Percentiles rank a stretch among this genome's conserved stretches.
Conservation (phyloP, 2,888 invertebrate genomes). For the Chrysolina oricalcia region DNA sequence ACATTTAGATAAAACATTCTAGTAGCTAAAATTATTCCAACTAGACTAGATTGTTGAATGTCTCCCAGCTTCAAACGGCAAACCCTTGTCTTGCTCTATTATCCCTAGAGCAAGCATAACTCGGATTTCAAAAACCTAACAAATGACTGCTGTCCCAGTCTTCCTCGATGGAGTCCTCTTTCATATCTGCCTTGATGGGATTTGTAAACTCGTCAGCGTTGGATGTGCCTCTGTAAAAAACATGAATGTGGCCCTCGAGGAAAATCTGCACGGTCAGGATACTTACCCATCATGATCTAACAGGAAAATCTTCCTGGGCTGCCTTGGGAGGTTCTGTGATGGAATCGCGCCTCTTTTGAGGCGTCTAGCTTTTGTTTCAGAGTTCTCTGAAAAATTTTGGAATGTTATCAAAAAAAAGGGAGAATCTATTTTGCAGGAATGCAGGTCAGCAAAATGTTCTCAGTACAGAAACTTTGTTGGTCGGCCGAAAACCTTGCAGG, state of each 20-base stretch:
- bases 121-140: background rate
- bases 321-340: constrained; percentile 5
- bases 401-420: too few relatives aligned
- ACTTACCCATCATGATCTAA: constrained; percentile 16
- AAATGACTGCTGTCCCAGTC: constrained; percentile 17
- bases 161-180: background rate
- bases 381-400: background rate
- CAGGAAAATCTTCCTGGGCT: constrained; percentile 8
- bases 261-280: background rate
- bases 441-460: too few relatives aligned
- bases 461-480: too few relatives aligned
- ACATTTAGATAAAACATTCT: too few relatives aligned
- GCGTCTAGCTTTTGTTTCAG: constrained; percentile 11
- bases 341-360: background rate
- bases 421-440: too few relatives aligned
- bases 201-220: constrained; percentile 5
- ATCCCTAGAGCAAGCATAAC: background rate
- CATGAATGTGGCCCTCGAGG: background rate
- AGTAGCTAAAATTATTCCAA: too few relatives aligned
- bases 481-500: too few relatives aligned
- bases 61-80: background rate
- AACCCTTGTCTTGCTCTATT: background rate
- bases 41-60: background rate
- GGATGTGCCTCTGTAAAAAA: constrained; percentile 13
- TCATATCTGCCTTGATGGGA: constrained; percentile 10